phyloP scores from a whole-genome alignment of 2,888 invertebrate species.

The Polydrusus tereticollis region DNA sequence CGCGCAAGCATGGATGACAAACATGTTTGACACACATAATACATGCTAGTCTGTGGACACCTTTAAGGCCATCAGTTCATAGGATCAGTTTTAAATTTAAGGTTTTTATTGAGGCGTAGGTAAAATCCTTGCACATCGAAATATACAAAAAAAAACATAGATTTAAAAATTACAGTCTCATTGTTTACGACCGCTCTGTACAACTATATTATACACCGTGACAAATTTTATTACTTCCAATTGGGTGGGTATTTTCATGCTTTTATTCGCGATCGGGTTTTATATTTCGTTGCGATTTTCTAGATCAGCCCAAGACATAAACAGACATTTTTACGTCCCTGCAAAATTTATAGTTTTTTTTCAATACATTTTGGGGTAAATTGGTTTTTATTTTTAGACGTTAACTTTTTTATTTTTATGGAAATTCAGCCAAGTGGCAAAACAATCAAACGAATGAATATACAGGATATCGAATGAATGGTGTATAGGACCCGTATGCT shows the following conservation, averaged over 20 bases:
- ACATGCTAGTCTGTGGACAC: too few species aligned
- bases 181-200: neutral
- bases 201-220: neutral
- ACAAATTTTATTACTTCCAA: constrained; percentile 40
- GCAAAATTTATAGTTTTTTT: constrained; percentile 41
- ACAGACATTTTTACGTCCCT: constrained; percentile 41
- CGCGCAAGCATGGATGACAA: too few species aligned
- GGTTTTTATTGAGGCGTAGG: too few species aligned
- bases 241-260: constrained; percentile 38
- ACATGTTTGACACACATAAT: too few species aligned
- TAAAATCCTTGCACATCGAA: too few species aligned
- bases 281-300: constrained; percentile 42
- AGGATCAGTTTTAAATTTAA: too few species aligned
- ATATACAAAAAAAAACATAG: too few species aligned
- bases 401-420: neutral
- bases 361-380: constrained; percentile 19
- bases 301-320: constrained; percentile 39
- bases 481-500: neutral
- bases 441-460: neutral
- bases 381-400: constrained; percentile 16
- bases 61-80: too few species aligned
- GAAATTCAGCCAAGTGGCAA: neutral
- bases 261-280: constrained; percentile 33
- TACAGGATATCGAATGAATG: too few species aligned
- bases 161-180: too few species aligned